Evolutionary conservation across 2,797 vertebrate genomes (phyloP).

Genomic region (Otolemur crassicaudatus): DNA sequence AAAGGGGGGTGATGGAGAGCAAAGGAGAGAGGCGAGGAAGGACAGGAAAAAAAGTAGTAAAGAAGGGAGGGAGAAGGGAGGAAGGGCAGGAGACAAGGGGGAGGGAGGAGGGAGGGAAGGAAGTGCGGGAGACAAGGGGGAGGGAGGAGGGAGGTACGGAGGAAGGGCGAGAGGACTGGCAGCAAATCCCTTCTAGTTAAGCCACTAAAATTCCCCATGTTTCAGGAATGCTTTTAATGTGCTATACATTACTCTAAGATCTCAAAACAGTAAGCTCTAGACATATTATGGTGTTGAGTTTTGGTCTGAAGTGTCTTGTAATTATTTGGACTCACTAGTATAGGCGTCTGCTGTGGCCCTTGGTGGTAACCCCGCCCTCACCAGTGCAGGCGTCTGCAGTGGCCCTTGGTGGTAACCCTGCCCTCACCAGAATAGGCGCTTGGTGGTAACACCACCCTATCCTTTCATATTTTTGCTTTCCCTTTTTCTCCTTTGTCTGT

Average conservation of each 20-base stretch:
- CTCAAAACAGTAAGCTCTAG: background rate
- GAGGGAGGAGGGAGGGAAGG: no score
- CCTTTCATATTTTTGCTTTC: background rate
- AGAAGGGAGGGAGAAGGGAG: no score
- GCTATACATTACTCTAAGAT: background rate
- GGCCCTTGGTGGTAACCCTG: background rate
- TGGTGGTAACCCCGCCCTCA: background rate
- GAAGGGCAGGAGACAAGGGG: no score
- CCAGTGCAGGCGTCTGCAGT: no score
- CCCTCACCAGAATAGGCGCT: background rate
- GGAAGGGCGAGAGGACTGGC: background rate
- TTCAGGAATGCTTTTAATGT: background rate
- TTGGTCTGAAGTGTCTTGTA: background rate
- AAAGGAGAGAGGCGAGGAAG: background rate
- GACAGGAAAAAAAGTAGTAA: background rate
- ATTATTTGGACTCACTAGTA: background rate
- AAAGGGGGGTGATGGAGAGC: no score
- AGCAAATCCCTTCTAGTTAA: background rate
- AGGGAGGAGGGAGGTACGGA: no score
- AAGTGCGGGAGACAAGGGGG: no score
- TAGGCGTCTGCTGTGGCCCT: background rate
- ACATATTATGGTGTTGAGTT: background rate
- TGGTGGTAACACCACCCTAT: background rate
- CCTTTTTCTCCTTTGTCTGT: background rate
- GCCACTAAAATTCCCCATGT: background rate